Conservation (phyloP, 2,888 invertebrate genomes). For the Julus scanicus region DNA sequence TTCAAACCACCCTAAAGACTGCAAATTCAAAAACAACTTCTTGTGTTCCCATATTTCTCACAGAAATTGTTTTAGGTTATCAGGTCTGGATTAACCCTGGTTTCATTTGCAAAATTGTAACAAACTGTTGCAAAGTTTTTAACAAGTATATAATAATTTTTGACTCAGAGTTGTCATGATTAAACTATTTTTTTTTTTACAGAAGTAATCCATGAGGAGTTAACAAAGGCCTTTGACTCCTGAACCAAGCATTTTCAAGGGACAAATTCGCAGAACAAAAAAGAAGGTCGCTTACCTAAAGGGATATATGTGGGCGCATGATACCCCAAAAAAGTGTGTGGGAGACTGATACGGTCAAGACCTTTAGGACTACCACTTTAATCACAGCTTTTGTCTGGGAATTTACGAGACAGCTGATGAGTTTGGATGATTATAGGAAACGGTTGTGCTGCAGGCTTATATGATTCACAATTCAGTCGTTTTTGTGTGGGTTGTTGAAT, state of each 20-base stretch:
- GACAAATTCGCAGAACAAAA: background rate
- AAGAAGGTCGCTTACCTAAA: background rate
- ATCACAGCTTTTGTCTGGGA: background rate
- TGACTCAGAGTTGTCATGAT: too few species aligned
- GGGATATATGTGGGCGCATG: background rate
- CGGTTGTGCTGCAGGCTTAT: background rate
- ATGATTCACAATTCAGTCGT: conserved; percentile 5
- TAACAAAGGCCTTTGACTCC: conserved; percentile 7
- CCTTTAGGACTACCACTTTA: background rate
- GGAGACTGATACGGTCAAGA: background rate
- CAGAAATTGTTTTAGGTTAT: too few species aligned
- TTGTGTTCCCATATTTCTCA: too few species aligned
- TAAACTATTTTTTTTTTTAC: too few species aligned
- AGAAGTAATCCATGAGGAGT: background rate
- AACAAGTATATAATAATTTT: too few species aligned
- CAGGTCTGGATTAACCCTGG: too few species aligned
- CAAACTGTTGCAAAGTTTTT: too few species aligned
- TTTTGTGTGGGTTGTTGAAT: background rate
- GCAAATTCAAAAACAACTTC: background rate
- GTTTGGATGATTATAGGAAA: background rate
- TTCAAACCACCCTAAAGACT: background rate
- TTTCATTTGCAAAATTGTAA: too few species aligned
- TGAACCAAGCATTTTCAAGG: background rate
- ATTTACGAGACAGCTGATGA: conserved; percentile 20
- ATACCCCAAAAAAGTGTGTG: background rate